Evolutionary conservation across 2,888 invertebrate genomes (phyloP), one percentile per base, ranked within the genome.

Genomic region (Tetanocera ferruginea): DNA sequence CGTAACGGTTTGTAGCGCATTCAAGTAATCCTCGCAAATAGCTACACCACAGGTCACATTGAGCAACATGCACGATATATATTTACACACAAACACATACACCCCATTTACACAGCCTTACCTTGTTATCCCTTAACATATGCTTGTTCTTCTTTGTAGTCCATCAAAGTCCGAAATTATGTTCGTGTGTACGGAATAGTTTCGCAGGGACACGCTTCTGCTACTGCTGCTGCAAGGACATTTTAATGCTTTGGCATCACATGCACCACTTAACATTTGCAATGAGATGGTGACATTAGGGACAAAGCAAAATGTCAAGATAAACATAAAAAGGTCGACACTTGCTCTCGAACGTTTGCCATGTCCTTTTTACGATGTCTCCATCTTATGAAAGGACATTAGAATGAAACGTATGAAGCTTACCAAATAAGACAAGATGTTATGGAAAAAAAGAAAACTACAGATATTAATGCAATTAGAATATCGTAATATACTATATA

Each of bases 101-200:
- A 25, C 9, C 37, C n/a, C 8, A 31, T 17, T 34, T n/a, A 66
- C 31, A 37, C 64, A 66, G 28, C 9, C 66, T n/a, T 19, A n/a
- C 1, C 37, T 19, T 23, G 8, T 14, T 11, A 11, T 43, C 49
- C 49, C 67, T 49, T 49, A 25, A 67, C 37, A 49, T 67, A 67
- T 69, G 51, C 69, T 51, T 9, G 25, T 52, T 62, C n/a, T 28
- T 14, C 60, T 62, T 70, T 49, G 43, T 75, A 78, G 78, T 78
- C 76, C 78, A 80, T 76, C 78, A 80, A 78, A 77, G 66, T 51
- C 64, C 62, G 71, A 70, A 76, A 71, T 64, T 55, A 70, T 70
- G 74, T 74, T 66, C 57, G 75, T 75, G 75, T 60, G 55, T 8
- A 23, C 19, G 64, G 51, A 49, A 69, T 69, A 69, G 69, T 51